phyloP scores from a whole-genome alignment of 2,888 invertebrate species.

The Brenthis hecate region DNA sequence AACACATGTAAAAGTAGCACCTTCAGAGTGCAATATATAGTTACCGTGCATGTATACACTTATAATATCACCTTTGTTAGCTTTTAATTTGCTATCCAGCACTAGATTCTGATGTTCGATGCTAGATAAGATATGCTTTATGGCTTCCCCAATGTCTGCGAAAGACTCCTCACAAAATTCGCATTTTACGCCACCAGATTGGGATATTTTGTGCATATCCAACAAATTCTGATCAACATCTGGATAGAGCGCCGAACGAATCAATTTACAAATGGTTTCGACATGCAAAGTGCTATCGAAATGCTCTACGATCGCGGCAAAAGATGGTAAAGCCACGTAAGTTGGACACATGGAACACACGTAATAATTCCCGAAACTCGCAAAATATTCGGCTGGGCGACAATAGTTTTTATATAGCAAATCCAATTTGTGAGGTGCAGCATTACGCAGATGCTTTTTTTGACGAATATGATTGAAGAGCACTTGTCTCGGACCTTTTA shows the following conservation, averaged over 20 bases:
- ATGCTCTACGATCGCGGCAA: slow-evolving; percentile 71
- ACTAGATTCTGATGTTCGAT: slow-evolving; percentile 62
- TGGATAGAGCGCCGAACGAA: slow-evolving; percentile 59
- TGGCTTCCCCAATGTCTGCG: slow-evolving; percentile 52
- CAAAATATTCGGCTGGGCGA: slow-evolving; percentile 71
- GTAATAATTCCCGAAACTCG: slow-evolving; percentile 75
- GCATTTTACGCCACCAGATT: slow-evolving; percentile 53
- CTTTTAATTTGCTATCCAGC: slow-evolving; percentile 52
- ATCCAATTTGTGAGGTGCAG: slow-evolving; percentile 67
- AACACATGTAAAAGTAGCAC: slow-evolving; percentile 60
- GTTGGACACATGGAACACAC: slow-evolving; percentile 68
- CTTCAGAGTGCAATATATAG: slow-evolving; percentile 67
- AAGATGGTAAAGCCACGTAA: slow-evolving; percentile 66
- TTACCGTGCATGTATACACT: slow-evolving; percentile 73
- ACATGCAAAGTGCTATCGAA: slow-evolving; percentile 67
- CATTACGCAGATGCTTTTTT: slow-evolving; percentile 75
- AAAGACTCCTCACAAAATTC: slow-evolving; percentile 58
- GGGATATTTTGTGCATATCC: slow-evolving; percentile 52
- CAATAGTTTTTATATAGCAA: slow-evolving; percentile 70
- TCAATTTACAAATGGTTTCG: slow-evolving; percentile 61
- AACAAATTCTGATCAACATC: slow-evolving; percentile 56
- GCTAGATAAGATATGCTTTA: slow-evolving; percentile 60
- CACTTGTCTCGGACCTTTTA: slow-evolving; percentile 74
- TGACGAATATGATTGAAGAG: slow-evolving; percentile 76
- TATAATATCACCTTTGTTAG: slow-evolving; percentile 68